Conservation (phyloP, 2,888 invertebrate species). For the Temnothorax unifasciatus region DNA sequence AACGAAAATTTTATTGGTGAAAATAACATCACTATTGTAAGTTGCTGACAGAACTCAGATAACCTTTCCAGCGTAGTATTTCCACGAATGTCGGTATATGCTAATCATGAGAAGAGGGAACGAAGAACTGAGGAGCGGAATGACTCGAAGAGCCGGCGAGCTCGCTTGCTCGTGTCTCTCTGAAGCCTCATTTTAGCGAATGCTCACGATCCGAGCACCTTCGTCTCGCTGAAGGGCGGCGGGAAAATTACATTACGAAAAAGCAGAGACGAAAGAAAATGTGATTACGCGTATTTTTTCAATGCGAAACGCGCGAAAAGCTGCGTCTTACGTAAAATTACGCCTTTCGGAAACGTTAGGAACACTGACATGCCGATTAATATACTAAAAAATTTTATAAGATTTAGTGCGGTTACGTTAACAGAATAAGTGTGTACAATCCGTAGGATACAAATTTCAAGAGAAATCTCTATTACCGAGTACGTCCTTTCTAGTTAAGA, state of each 20-base stretch:
- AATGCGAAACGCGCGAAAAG: constrained; percentile 4
- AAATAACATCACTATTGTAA: constrained; percentile 39
- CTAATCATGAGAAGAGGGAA: constrained; percentile 37
- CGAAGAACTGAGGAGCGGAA: constrained; percentile 34
- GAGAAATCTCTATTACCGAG: neutral
- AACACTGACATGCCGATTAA: neutral
- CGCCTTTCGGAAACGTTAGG: neutral
- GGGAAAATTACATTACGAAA: constrained; percentile 44
- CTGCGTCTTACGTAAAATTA: neutral
- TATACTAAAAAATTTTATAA: neutral
- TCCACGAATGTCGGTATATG: constrained; percentile 44
- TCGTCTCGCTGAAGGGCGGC: constrained; percentile 16
- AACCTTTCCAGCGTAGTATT: constrained; percentile 30
- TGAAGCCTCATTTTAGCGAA: constrained; percentile 29
- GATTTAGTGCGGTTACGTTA: neutral
- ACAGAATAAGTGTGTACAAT: neutral
- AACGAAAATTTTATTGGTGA: constrained; percentile 29
- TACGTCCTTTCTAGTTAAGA: neutral
- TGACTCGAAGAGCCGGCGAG: constrained; percentile 40
- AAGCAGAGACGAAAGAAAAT: constrained; percentile 32
- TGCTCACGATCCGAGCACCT: constrained; percentile 22
- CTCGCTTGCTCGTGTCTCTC: constrained; percentile 28
- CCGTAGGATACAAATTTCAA: neutral
- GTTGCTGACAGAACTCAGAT: neutral
- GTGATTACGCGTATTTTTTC: neutral